Percentiles rank a stretch among this genome's conserved stretches.
phyloP scores from a whole-genome alignment of 2,797 vertebrate species.

The Acomys russatus region DNA sequence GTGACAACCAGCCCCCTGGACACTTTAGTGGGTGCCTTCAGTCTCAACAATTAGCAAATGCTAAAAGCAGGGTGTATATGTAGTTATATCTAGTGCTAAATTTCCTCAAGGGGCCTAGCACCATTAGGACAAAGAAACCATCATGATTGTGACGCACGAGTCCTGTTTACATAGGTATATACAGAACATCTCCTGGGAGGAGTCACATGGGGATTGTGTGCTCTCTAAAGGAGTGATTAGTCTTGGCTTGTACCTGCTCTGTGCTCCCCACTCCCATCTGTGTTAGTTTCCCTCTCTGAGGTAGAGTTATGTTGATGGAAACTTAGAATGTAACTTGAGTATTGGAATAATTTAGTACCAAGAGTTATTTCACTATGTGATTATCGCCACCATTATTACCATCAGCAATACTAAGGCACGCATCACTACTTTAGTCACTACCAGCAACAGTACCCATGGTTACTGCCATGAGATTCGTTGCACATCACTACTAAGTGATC shows the following conservation, averaged over 20 bases:
- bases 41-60: neutral
- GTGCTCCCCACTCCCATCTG: neutral
- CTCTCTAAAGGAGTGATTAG: constrained; percentile 45
- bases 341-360: neutral
- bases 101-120: neutral
- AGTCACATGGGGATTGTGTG: neutral
- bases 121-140: constrained; percentile 10
- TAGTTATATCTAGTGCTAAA: neutral
- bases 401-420: neutral
- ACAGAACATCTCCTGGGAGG: constrained; percentile 19
- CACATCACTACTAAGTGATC: neutral
- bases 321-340: neutral
- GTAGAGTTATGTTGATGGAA: neutral
- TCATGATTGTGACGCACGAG: neutral
- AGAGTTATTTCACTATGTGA: neutral
- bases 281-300: constrained; percentile 32
- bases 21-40: neutral
- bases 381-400: neutral
- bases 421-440: neutral
- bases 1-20: neutral
- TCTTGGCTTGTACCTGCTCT: neutral
- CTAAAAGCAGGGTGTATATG: neutral
- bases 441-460: neutral
- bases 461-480: neutral
- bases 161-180: neutral